Percentiles rank a stretch among this genome's conserved stretches.
phyloP scores from a whole-genome alignment of 64 coral and sea anemone genomes.

The Montipora foliosa region DNA sequence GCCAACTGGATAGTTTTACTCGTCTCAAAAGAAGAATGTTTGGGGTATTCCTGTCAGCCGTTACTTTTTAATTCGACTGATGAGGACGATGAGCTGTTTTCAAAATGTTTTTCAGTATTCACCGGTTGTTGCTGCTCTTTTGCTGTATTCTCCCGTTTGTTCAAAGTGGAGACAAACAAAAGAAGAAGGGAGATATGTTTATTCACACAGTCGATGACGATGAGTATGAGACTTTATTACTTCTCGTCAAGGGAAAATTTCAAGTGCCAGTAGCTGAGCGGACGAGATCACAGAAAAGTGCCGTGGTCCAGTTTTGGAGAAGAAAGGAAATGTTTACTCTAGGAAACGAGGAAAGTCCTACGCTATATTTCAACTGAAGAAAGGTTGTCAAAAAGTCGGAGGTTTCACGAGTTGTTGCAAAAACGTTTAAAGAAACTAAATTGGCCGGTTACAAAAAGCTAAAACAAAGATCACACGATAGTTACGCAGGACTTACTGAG shows the following conservation, averaged over 20 bases:
- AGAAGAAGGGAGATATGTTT: constrained; percentile 61
- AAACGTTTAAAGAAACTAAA: constrained; percentile 55
- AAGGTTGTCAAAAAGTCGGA: constrained; percentile 16
- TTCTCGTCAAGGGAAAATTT: too few species aligned
- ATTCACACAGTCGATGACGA: constrained; percentile 51
- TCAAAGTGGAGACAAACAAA: constrained; percentile 59
- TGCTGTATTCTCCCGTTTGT: constrained; percentile 58
- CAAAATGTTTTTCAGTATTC: constrained; percentile 48
- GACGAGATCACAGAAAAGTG: too few species aligned
- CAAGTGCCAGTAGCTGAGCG: too few species aligned
- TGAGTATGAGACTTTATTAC: constrained; percentile 50
- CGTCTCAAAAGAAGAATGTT: not conserved
- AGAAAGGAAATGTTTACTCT: too few species aligned
- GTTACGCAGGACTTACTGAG: not conserved
- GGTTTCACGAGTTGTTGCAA: constrained; percentile 24
- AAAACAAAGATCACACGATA: not conserved
- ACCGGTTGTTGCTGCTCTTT: constrained; percentile 51
- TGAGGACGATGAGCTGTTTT: not conserved
- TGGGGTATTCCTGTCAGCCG: constrained; percentile 21
- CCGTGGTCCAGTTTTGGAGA: too few species aligned
- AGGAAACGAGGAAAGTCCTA: not conserved
- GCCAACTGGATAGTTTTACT: not conserved
- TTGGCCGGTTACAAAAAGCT: constrained; percentile 56
- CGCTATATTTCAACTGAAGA: too few species aligned
- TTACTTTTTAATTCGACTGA: constrained; percentile 37